phyloP scores from a whole-genome alignment of 2,888 invertebrate genomes.

The Perizoma affinitatum region DNA sequence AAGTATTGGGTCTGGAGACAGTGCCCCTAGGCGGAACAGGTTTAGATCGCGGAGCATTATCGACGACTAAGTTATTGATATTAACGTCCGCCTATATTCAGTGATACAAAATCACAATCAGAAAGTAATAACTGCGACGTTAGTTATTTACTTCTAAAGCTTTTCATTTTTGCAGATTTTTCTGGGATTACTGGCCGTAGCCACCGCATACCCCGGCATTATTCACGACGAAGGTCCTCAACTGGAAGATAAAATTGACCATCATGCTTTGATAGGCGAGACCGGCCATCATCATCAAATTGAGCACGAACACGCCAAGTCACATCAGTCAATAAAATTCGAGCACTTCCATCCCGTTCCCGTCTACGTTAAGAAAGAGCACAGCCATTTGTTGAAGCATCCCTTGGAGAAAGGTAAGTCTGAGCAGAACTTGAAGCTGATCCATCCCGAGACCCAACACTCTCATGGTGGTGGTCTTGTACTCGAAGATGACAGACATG shows the following conservation, averaged over 20 bases:
- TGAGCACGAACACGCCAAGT: slow-evolving; percentile 87
- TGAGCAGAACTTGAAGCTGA: slow-evolving; percentile 84
- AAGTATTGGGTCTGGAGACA: slow-evolving; percentile 49
- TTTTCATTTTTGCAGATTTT: slow-evolving; percentile 64
- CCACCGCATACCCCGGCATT: slow-evolving; percentile 73
- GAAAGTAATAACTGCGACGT: background rate
- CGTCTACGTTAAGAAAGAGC: slow-evolving; percentile 87
- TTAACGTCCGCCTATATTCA: slow-evolving; percentile 11
- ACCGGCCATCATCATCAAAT: slow-evolving; percentile 85
- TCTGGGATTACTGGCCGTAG: slow-evolving; percentile 77
- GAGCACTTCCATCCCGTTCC: slow-evolving; percentile 89
- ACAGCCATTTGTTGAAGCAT: slow-evolving; percentile 86
- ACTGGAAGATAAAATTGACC: slow-evolving; percentile 67
- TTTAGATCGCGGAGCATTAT: slow-evolving; percentile 46
- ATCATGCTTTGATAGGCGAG: slow-evolving; percentile 70
- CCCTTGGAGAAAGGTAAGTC: slow-evolving; percentile 86
- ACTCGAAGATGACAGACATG: slow-evolving; percentile 82
- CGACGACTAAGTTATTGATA: slow-evolving; percentile 34
- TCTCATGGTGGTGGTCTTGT: slow-evolving; percentile 84
- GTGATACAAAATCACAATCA: too few species aligned
- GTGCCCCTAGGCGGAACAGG: slow-evolving; percentile 53
- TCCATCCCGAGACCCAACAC: slow-evolving; percentile 86
- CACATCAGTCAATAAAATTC: slow-evolving; percentile 88
- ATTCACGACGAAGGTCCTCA: slow-evolving; percentile 75
- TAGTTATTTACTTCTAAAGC: background rate